Conservation (phyloP, 2,797 vertebrate species). For the Eptatretus atami region DNA sequence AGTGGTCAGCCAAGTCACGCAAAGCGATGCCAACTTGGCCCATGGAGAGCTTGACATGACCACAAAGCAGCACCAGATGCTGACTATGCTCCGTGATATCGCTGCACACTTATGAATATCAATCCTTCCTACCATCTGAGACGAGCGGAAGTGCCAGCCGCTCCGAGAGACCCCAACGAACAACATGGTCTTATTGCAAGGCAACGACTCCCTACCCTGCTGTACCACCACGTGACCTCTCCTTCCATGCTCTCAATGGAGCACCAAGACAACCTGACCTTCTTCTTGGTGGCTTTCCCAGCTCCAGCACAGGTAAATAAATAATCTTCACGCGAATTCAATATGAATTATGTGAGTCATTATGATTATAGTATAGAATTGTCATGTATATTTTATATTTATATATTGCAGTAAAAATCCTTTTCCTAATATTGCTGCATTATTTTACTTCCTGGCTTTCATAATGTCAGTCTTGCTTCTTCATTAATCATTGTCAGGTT, state of each 20-base stretch:
- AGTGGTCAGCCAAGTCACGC: conserved; percentile 38
- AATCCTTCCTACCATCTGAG: conserved; percentile 5
- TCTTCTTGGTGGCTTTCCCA: conserved; percentile 3
- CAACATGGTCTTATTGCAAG: neutral
- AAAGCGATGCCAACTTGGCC: conserved; percentile 98
- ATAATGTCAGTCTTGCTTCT: too few species aligned
- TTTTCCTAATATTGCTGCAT: too few species aligned
- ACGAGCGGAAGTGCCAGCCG: neutral
- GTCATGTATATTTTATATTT: too few species aligned
- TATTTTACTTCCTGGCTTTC: too few species aligned
- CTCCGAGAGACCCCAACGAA: neutral
- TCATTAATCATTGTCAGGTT: too few species aligned
- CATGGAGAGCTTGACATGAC: conserved; percentile 87
- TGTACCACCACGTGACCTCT: neutral
- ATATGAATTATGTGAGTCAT: too few species aligned
- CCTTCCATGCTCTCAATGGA: conserved; percentile 1
- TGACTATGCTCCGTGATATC: neutral
- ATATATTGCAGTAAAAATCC: too few species aligned
- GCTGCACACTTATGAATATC: conserved; percentile 1
- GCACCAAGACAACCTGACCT: conserved; percentile 2
- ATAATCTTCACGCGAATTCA: too few species aligned
- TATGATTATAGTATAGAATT: too few species aligned
- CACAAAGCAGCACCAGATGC: conserved; percentile 2
- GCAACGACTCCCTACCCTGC: neutral
- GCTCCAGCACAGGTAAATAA: conserved; percentile 3